These are phyloP conservation scores for Rosalia funebris DNA, from an alignment of 2,888 invertebrate species.

Conservation along the genomic window DNA sequence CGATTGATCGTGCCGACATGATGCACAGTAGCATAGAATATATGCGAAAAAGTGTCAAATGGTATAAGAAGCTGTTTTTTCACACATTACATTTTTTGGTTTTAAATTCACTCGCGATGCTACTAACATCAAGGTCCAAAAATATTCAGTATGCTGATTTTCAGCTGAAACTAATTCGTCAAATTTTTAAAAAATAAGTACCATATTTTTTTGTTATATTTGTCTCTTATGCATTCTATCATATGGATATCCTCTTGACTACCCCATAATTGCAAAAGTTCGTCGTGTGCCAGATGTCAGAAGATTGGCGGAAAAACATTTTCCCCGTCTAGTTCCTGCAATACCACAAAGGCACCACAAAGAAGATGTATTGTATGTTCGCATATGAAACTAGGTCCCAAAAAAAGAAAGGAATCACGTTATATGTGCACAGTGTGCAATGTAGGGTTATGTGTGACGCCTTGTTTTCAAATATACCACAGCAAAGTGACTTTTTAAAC, in stretches of 20 bases:
- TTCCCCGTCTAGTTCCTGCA: neutral
- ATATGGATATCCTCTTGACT: neutral
- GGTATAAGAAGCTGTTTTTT: constrained; percentile 57
- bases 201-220: constrained; percentile 2
- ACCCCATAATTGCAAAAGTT: neutral
- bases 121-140: constrained; percentile 18
- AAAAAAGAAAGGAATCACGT: neutral
- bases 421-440: neutral
- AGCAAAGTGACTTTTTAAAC: neutral
- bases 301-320: neutral
- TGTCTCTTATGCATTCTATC: neutral
- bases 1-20: constrained; percentile 54
- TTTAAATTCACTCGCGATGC: constrained; percentile 41
- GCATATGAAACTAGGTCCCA: neutral
- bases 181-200: constrained; percentile 26
- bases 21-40: constrained; percentile 49
- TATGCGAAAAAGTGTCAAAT: constrained; percentile 53
- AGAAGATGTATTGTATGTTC: neutral
- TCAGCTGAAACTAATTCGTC: constrained; percentile 32
- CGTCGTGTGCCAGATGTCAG: neutral
- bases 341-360: neutral
- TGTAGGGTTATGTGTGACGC: neutral
- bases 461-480: neutral
- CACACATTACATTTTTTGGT: constrained; percentile 49
- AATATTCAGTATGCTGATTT: constrained; percentile 26